Conservation (phyloP, 2,113 vertebrate species). For the Hassar affinis region DNA sequence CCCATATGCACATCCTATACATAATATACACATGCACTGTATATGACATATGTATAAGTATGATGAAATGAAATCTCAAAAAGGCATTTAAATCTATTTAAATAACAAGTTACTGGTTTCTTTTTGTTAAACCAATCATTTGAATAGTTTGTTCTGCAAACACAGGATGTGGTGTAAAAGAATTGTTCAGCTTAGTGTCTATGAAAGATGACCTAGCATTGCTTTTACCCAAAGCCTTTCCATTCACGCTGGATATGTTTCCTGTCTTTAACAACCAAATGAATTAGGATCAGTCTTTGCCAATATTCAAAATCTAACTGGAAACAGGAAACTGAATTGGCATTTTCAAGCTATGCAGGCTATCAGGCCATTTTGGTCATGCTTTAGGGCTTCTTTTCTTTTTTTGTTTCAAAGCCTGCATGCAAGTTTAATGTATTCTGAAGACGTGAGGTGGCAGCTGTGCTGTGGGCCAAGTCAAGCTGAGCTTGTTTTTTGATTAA, state of each 20-base stretch:
- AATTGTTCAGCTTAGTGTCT: conserved; percentile 2
- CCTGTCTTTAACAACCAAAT: neutral
- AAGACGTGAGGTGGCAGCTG: conserved; percentile 50
- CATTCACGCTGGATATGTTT: conserved; percentile 1
- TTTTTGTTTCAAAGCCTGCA: conserved; percentile 4
- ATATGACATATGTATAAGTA: neutral
- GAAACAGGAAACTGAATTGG: conserved; percentile 1
- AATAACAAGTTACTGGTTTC: neutral
- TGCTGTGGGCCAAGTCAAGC: conserved; percentile 51
- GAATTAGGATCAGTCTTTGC: conserved; percentile 21
- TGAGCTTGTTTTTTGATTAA: conserved; percentile 65
- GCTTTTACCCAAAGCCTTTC: conserved; percentile 18
- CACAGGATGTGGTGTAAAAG: neutral
- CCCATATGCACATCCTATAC: neutral
- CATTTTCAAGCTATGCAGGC: neutral
- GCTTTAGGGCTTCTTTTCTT: conserved; percentile 17
- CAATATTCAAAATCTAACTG: neutral
- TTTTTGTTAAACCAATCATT: conserved; percentile 41
- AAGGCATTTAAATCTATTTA: neutral
- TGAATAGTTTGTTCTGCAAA: conserved; percentile 41
- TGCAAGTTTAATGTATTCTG: conserved; percentile 58
- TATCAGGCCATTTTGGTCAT: conserved; percentile 3
- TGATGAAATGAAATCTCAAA: neutral
- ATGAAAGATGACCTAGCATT: conserved; percentile 33
- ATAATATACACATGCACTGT: neutral